phyloP scores from a whole-genome alignment of 2,888 invertebrate genomes.

The Dichetophora obliterata region DNA sequence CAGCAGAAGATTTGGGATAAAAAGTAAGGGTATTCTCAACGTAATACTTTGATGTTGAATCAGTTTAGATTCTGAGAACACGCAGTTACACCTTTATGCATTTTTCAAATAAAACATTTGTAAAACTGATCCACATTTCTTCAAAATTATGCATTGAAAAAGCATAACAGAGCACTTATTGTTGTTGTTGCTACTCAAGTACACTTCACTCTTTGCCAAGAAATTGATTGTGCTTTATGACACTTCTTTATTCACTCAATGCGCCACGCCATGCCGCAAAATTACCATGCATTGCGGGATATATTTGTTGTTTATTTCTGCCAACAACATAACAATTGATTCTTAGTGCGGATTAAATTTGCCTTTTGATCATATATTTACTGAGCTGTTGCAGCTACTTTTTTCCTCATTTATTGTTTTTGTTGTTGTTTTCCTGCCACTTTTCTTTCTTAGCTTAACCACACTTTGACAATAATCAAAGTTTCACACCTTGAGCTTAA shows the following conservation, averaged over 20 bases:
- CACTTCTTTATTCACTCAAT: background rate
- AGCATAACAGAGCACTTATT: background rate
- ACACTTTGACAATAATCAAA: constrained; percentile 61
- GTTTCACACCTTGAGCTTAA: constrained; percentile 65
- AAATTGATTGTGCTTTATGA: background rate
- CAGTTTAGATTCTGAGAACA: background rate
- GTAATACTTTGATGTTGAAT: background rate
- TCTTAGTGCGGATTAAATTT: constrained; percentile 43
- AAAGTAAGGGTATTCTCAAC: too few species aligned
- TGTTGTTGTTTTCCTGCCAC: background rate
- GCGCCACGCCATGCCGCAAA: constrained; percentile 12
- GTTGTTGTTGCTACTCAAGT: background rate
- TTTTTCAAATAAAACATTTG: too few species aligned
- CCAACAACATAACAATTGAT: constrained; percentile 39
- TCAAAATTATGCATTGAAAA: background rate
- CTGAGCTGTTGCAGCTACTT: background rate
- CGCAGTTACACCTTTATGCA: background rate
- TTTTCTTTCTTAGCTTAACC: background rate
- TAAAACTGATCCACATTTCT: too few species aligned
- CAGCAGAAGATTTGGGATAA: background rate
- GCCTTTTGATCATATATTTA: constrained; percentile 31
- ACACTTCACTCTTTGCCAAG: background rate
- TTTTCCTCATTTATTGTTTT: constrained; percentile 4
- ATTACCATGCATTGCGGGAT: constrained; percentile 44
- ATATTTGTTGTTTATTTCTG: constrained; percentile 40